Conservation (phyloP, 1,140 invertebrate genomes). For the Dysdera silvatica region DNA sequence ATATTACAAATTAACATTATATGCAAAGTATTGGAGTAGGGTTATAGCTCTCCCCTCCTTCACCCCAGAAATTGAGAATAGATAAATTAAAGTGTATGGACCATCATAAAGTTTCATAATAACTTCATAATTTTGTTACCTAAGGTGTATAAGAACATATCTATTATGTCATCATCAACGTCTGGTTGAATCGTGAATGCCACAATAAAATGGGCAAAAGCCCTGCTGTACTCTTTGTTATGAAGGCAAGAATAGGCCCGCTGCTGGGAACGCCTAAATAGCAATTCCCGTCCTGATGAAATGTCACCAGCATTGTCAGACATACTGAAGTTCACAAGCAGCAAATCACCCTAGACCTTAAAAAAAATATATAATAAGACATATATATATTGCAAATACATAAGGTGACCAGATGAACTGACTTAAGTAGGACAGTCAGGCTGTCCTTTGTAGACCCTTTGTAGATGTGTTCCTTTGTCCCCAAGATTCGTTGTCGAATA, state of each 20-base stretch:
- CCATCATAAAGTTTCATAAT: neutral
- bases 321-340: too few species aligned
- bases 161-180: constrained; percentile 18
- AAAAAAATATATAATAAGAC: too few species aligned
- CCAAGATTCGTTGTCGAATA: too few species aligned
- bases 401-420: too few species aligned
- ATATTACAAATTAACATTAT: too few species aligned
- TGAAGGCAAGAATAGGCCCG: constrained; percentile 11
- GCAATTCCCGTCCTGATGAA: constrained; percentile 10
- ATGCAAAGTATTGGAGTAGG: too few species aligned
- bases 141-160: constrained; percentile 22
- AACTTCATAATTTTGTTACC: neutral
- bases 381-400: too few species aligned
- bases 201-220: constrained; percentile 25
- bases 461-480: too few species aligned
- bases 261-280: constrained; percentile 11
- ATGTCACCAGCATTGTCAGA: constrained; percentile 6
- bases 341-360: too few species aligned
- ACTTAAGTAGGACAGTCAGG: too few species aligned
- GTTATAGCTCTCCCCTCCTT: too few species aligned
- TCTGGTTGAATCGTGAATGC: constrained; percentile 9
- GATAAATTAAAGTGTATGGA: neutral
- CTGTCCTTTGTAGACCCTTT: too few species aligned
- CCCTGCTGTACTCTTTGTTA: constrained; percentile 17
- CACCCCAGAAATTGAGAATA: neutral